Conservation (phyloP, 2,888 invertebrate genomes). For the Tachina grossa region DNA sequence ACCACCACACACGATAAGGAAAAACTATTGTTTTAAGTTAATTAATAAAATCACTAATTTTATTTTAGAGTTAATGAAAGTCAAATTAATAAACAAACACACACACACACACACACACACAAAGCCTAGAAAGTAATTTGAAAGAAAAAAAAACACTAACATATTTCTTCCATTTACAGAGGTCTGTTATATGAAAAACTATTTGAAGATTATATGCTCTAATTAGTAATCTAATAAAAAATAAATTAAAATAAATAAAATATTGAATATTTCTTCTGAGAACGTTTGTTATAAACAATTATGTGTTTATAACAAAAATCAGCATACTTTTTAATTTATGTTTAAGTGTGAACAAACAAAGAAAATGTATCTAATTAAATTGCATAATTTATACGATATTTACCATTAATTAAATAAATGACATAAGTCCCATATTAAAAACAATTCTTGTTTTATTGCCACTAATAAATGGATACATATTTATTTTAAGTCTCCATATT, state of each 20-base stretch:
- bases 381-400: slow-evolving; percentile 24
- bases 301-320: slow-evolving; percentile 27
- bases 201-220: slow-evolving; percentile 79
- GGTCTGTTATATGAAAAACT: slow-evolving; percentile 79
- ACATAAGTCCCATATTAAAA: slow-evolving; percentile 24
- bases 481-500: slow-evolving; percentile 29
- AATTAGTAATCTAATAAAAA: slow-evolving; percentile 45
- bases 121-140: slow-evolving; percentile 12
- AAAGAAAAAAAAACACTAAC: slow-evolving; percentile 43
- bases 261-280: slow-evolving; percentile 27
- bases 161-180: slow-evolving; percentile 78
- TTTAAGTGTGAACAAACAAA: neutral
- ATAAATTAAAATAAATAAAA: slow-evolving; percentile 23
- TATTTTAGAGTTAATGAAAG: slow-evolving; percentile 27
- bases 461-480: slow-evolving; percentile 23
- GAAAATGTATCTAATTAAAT: slow-evolving; percentile 19
- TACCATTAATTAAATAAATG: slow-evolving; percentile 34
- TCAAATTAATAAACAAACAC: slow-evolving; percentile 26
- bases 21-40: slow-evolving; percentile 13
- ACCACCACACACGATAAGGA: neutral
- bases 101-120: slow-evolving; percentile 7
- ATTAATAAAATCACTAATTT: slow-evolving; percentile 26
- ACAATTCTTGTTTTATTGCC: slow-evolving; percentile 4
- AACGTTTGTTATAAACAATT: slow-evolving; percentile 28
- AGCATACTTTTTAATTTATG: slow-evolving; percentile 32